Percentiles rank a stretch among this genome's conserved stretches.
Conservation (phyloP, 2,888 invertebrate genomes). For the Lissocephala sabroskyi region DNA sequence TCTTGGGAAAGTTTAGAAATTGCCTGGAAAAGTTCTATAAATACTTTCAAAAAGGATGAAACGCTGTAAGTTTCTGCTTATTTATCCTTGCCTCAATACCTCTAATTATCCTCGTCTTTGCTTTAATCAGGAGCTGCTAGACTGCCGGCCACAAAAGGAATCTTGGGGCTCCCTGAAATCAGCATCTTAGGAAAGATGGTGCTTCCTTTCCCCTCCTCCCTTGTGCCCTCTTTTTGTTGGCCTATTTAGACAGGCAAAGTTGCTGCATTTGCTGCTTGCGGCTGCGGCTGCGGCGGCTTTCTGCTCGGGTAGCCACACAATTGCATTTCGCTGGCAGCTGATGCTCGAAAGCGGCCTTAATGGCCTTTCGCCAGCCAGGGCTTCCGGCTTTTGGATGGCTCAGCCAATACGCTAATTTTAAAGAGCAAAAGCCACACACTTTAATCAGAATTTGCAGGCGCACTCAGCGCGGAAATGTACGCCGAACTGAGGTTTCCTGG, state of each 20-base stretch:
- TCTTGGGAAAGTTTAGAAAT: no score
- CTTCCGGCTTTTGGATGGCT: slow-evolving; percentile 16
- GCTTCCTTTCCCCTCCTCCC: neutral
- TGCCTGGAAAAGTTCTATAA: no score
- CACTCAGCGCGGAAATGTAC: slow-evolving; percentile 34
- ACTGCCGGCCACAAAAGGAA: neutral
- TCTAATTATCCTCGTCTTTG: no score
- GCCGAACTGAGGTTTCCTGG: slow-evolving; percentile 27
- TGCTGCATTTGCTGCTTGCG: neutral
- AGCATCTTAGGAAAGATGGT: no score
- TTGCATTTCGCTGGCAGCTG: neutral
- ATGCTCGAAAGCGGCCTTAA: slow-evolving; percentile 13
- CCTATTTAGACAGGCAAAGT: neutral
- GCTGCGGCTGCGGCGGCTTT: neutral
- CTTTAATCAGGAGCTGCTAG: no score
- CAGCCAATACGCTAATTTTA: slow-evolving; percentile 36
- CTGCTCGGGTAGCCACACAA: neutral
- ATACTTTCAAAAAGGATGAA: no score
- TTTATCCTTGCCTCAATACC: no score
- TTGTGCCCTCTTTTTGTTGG: no score
- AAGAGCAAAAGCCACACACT: slow-evolving; percentile 28
- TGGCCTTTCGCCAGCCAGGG: slow-evolving; percentile 21
- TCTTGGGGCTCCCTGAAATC: neutral
- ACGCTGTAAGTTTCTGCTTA: no score
- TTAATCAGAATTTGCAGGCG: slow-evolving; percentile 23